Evolutionary conservation across 2,888 invertebrate genomes (phyloP), one percentile per base, ranked within the genome.

Genomic region (Lycocerus yunnanus): DNA sequence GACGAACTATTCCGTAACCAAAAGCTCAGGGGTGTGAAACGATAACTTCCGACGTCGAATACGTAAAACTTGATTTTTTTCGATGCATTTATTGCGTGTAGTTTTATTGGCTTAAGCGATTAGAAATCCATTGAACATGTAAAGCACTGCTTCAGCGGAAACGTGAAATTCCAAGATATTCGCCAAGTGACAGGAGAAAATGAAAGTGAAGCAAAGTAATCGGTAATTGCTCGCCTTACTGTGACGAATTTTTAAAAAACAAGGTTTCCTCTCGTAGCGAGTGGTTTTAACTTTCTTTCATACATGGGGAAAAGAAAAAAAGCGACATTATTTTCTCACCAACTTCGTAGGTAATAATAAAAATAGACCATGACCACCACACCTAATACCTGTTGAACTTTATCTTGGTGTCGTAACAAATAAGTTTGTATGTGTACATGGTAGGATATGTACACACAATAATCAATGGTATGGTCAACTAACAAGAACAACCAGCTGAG

Each of bases 401-500:
- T 61, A 69, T 69, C 61, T 14, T 61, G 61, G 69, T 69, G 69
- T 61, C 27, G 61, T 69, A 69, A 69, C 60, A 69, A 69, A 24
- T 60, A 63, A n/a, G 13, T 58, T 58, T 69, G 21, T 66, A 66
- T 65, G 70, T 63, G 63, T 58, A 70, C 15, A 59, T 71, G 66
- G 71, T 58, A 66, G 59, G 59, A 66, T 63, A 63, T 18, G 20
- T 63, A 63, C 43, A 43, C 20, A 63, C 16, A 63, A 63, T 63
- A 63, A 63, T 63, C 61, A 63, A 63, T 63, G 61, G 61, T 63
- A 63, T 63, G 61, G 61, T 63, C 61, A 63, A 63, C 61, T 63
- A 63, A 63, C 61, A 63, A 63, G 61, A 63, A 63, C 71, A 59
- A 66, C 20, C 71, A 71, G 66, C 71, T 71, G 66, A 71, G 65